phyloP scores from a whole-genome alignment of 1,140 invertebrate species.

The Orchesella cincta region DNA sequence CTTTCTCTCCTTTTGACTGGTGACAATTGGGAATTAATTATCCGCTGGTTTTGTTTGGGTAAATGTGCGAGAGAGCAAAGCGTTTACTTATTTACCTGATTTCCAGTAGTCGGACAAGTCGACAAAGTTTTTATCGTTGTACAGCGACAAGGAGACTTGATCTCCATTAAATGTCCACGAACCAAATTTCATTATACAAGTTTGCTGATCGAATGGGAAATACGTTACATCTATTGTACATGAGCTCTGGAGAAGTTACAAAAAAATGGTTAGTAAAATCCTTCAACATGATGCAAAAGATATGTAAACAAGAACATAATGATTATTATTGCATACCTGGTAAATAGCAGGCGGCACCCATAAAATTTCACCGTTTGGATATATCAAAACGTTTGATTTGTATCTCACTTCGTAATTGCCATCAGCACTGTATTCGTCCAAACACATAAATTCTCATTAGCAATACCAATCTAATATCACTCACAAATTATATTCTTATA shows the following conservation, averaged over 20 bases:
- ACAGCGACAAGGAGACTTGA: slow-evolving; percentile 89
- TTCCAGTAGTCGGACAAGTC: slow-evolving; percentile 97
- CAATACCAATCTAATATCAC: neutral
- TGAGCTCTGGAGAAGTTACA: slow-evolving; percentile 77
- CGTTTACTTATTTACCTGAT: slow-evolving; percentile 79
- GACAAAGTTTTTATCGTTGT: slow-evolving; percentile 92
- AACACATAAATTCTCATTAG: too few species aligned
- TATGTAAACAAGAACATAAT: neutral
- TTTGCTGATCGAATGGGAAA: slow-evolving; percentile 99
- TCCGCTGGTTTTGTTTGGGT: too few species aligned
- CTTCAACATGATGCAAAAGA: too few species aligned
- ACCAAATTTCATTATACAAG: slow-evolving; percentile 98
- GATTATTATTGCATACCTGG: slow-evolving; percentile 60
- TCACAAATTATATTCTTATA: too few species aligned
- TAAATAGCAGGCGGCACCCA: slow-evolving; percentile 99
- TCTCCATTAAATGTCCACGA: slow-evolving; percentile 99
- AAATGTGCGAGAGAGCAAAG: too few species aligned
- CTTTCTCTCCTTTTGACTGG: too few species aligned
- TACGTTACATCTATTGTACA: slow-evolving; percentile 99
- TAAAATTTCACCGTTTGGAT: slow-evolving; percentile 85
- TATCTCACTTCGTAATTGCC: slow-evolving; percentile 96
- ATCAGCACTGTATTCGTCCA: slow-evolving; percentile 74
- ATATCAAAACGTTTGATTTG: slow-evolving; percentile 95
- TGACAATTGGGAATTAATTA: too few species aligned
- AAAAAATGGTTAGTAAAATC: slow-evolving; percentile 11